Conservation (phyloP, 2,113 vertebrate species). For the Pseudopodoces humilis region DNA sequence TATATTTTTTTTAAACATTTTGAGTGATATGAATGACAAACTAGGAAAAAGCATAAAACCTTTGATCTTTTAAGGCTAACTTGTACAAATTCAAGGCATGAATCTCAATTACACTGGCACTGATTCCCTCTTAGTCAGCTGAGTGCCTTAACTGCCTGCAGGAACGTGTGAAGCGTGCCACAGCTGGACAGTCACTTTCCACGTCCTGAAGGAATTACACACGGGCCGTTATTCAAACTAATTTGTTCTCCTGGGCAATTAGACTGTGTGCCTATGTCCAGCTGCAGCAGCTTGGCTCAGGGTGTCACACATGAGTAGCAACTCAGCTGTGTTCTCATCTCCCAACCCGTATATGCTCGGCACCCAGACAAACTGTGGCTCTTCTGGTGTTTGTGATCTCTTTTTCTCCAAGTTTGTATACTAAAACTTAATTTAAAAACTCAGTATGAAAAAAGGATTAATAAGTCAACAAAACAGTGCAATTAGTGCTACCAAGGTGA, state of each 20-base stretch:
- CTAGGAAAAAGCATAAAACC: neutral
- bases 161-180: rapidly evolving
- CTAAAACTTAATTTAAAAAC: neutral
- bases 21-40: neutral
- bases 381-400: neutral
- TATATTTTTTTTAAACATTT: neutral
- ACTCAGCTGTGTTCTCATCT: neutral
- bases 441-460: neutral
- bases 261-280: neutral
- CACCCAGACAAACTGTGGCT: neutral
- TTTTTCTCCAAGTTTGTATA: neutral
- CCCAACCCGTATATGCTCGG: rapidly evolving
- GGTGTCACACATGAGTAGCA: neutral
- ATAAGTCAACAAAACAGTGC: neutral
- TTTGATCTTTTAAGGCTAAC: neutral
- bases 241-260: neutral
- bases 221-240: neutral
- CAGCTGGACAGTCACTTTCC: neutral
- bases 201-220: neutral
- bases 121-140: neutral
- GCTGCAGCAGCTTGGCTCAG: neutral
- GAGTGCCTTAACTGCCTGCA: neutral
- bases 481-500: neutral
- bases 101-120: neutral
- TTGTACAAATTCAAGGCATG: neutral